Percentiles rank a stretch among this genome's conserved stretches.
phyloP scores from a whole-genome alignment of 2,888 invertebrate genomes.

The Imbricaverruca yamaguchii region DNA sequence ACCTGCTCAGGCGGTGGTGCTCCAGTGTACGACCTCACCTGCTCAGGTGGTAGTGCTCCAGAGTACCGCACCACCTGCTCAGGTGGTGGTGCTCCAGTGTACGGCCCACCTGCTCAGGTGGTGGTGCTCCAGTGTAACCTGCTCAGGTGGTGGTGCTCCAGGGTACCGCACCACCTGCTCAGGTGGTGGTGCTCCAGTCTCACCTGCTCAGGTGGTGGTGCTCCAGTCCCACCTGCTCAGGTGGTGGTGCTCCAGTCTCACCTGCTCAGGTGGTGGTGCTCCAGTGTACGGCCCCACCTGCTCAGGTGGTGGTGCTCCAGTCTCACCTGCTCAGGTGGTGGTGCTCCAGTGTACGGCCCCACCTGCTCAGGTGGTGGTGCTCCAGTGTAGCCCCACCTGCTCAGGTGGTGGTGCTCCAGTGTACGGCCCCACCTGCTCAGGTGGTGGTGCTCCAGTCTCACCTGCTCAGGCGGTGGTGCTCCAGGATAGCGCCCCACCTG shows the following conservation, averaged over 20 bases:
- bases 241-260: neutral
- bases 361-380: neutral
- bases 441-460: neutral
- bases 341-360: neutral
- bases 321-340: too few relatives aligned
- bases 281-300: neutral
- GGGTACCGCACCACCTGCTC: slow-evolving; percentile 39
- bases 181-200: slow-evolving; percentile 36
- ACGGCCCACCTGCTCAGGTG: neutral
- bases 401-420: neutral
- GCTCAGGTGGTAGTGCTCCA: neutral
- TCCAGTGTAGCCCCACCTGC: neutral
- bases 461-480: neutral
- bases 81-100: neutral
- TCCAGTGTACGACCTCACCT: neutral
- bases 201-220: too few relatives aligned
- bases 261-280: neutral
- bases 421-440: neutral
- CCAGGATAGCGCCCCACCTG: too few relatives aligned
- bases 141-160: neutral
- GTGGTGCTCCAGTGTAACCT: neutral
- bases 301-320: too few relatives aligned
- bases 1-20: too few relatives aligned
- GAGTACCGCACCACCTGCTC: neutral
- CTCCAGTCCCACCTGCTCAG: neutral